Conservation (phyloP, 1,140 invertebrate species). For the Drosophila mayri region DNA sequence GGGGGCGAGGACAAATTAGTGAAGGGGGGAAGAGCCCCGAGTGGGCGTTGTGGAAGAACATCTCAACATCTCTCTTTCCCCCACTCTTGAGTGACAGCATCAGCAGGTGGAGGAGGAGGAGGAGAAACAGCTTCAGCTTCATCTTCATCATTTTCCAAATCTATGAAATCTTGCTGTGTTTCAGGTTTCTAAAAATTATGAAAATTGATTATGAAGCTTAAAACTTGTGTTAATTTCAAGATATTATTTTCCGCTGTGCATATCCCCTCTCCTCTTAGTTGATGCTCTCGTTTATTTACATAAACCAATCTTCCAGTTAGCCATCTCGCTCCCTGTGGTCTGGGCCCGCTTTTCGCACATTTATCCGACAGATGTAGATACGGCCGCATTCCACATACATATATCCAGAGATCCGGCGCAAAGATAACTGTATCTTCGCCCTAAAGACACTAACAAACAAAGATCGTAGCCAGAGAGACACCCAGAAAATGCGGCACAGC, state of each 20-base stretch:
- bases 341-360: slow-evolving; percentile 45
- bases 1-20: background rate
- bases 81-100: background rate
- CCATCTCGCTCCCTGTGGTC: slow-evolving; percentile 25
- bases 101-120: slow-evolving; percentile 3
- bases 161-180: too few species aligned
- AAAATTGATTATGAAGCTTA: too few species aligned
- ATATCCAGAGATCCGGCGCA: slow-evolving; percentile 12
- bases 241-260: slow-evolving; percentile 4
- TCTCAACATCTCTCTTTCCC: too few species aligned
- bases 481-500: slow-evolving; percentile 6
- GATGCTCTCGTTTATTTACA: slow-evolving; percentile 24
- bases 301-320: slow-evolving; percentile 24
- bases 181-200: background rate
- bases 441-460: slow-evolving; percentile 33
- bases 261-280: too few species aligned
- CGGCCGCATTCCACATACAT: background rate
- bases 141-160: background rate
- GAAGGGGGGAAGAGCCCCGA: background rate
- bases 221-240: background rate
- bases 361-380: slow-evolving; percentile 52
- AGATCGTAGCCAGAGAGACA: background rate
- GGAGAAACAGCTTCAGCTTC: background rate
- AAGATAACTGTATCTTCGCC: slow-evolving; percentile 24
- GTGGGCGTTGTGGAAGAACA: too few species aligned